A percentile compares a stretch with the other conserved stretches of the same genome.
These are phyloP conservation scores for Tenthredo distinguenda DNA, from an alignment of 2,888 invertebrate species.

Conservation along the genomic window DNA sequence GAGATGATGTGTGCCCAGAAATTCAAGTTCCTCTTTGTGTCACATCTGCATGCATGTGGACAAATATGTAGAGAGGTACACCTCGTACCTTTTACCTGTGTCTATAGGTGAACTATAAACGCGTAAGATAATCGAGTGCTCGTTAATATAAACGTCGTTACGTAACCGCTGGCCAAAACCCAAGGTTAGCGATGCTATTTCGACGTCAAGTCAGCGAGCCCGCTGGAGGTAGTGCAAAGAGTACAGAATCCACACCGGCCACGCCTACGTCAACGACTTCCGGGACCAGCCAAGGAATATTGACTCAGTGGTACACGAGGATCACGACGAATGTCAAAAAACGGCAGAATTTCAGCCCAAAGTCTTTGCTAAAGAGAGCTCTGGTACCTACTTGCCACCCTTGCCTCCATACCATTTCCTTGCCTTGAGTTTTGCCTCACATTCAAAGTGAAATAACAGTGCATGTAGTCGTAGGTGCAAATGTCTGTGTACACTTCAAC, in stretches of 20 bases:
- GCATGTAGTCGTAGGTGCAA: too few relatives aligned
- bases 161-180: not conserved
- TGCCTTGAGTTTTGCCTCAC: not conserved
- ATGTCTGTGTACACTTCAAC: too few relatives aligned
- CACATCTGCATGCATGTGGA: not conserved
- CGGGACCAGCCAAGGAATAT: slow-evolving; percentile 62
- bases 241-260: slow-evolving; percentile 16
- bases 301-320: slow-evolving; percentile 74
- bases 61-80: not conserved
- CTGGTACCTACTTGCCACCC: slow-evolving; percentile 65
- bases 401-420: not conserved
- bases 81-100: not conserved
- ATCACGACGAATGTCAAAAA: slow-evolving; percentile 75
- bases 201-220: slow-evolving; percentile 72
- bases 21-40: not conserved
- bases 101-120: not conserved
- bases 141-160: slow-evolving; percentile 5
- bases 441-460: too few relatives aligned
- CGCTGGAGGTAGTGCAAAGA: slow-evolving; percentile 53
- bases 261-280: slow-evolving; percentile 63
- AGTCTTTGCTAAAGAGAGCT: slow-evolving; percentile 70
- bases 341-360: slow-evolving; percentile 70
- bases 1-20: not conserved
- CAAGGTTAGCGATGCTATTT: slow-evolving; percentile 67
- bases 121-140: slow-evolving; percentile 21